Base-by-base conservation (phyloP, 2,888 invertebrate genomes). In the Lepidochrysops patricia region DNA sequence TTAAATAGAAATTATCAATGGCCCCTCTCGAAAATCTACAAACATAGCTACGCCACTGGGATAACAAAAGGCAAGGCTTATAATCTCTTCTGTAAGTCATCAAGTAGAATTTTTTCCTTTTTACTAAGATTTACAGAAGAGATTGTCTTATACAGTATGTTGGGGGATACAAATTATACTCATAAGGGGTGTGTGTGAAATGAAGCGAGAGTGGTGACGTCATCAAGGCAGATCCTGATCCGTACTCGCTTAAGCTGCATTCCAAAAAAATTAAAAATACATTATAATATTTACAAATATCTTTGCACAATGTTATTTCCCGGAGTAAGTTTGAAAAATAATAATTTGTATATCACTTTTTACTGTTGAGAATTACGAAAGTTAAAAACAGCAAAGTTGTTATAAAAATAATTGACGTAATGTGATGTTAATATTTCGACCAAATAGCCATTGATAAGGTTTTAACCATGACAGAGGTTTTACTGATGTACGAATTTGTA, bases 241-340 rank as follows among this genome's bases (percentile, higher is more conserved):
- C 54, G 29, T 71, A 74, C 79, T 74, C 67, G 80, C 68, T 86
- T 89, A 89, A 83, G 88, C 88, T 89, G 88, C 88, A 86, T 86
- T 86, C 88, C 88, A 66, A 19, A 27, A 19, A 74, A 72, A 72
- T 68, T 62, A 67, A 67, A 69, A 69, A 65, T 62, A 63, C 32
- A 62, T 50, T 58, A 60, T 49, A 26, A 60, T 62, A 58, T 66
- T 61, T 61, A 63, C 56, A 62, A 50, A 48, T 19, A 26, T 27
- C 2, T 29, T 48, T 15, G 2, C 9, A 15, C 6, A 34, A n/a
- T n/a, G n/a, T n/a, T n/a, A n/a, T n/a, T n/a, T n/a, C n/a, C n/a
- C n/a, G n/a, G n/a, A n/a, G n/a, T n/a, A n/a, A n/a, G n/a, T n/a
- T n/a, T n/a, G n/a, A n/a, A n/a, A n/a, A n/a, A n/a, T n/a, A n/a